Conservation (phyloP, 2,113 vertebrate genomes). For the Irena cyanogastra region DNA sequence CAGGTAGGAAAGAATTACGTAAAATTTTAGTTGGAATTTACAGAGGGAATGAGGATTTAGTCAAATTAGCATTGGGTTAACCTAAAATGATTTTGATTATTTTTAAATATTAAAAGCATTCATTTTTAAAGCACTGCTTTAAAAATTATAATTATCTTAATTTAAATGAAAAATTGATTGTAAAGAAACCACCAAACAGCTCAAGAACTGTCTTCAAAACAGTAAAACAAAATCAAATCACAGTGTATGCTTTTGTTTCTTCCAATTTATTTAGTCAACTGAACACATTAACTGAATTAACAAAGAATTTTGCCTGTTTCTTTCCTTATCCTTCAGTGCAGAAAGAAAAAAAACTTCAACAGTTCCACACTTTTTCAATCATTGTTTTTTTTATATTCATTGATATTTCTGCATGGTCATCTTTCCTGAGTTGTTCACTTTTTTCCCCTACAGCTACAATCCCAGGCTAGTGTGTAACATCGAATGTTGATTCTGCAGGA, state of each 20-base stretch:
- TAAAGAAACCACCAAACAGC: neutral
- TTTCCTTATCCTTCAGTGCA: neutral
- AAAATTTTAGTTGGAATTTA: constrained; percentile 48
- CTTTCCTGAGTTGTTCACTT: neutral
- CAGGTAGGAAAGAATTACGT: constrained; percentile 20
- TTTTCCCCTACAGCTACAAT: neutral
- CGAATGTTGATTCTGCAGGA: neutral
- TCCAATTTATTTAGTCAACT: neutral
- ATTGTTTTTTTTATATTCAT: neutral
- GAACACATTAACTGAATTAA: neutral
- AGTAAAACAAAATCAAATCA: neutral
- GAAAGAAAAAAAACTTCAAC: neutral
- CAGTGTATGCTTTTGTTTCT: neutral
- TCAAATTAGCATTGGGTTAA: constrained; percentile 15
- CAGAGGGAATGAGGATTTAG: neutral
- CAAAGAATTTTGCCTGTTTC: neutral
- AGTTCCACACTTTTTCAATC: too few species aligned
- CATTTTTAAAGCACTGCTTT: neutral
- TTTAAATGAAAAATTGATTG: neutral
- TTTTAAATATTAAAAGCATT: neutral
- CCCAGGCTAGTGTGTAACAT: neutral
- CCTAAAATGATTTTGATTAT: neutral
- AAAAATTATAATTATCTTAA: neutral
- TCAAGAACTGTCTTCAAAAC: neutral
- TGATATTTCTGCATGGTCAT: neutral